These are phyloP conservation scores for Sphaerophoria rueppellii DNA, from an alignment of 2,888 invertebrate genomes.

Conservation along the genomic window DNA sequence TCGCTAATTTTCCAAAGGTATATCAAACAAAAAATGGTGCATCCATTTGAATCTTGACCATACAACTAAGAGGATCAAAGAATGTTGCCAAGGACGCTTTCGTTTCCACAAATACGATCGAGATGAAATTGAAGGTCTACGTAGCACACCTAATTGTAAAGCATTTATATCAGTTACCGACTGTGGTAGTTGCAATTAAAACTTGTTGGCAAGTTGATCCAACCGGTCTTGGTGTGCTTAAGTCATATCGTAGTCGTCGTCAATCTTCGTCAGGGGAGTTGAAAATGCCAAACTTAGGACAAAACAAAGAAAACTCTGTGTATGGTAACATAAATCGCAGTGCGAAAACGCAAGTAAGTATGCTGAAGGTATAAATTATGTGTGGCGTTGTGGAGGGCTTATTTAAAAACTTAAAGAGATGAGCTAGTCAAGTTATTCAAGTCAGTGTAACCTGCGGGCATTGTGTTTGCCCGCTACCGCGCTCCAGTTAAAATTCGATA, in stretches of 20 bases:
- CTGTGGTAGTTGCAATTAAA: slow-evolving; percentile 76
- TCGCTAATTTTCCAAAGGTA: too few species aligned
- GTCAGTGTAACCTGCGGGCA: slow-evolving; percentile 26
- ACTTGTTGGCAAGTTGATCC: slow-evolving; percentile 82
- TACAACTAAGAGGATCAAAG: too few species aligned
- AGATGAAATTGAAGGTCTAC: too few species aligned
- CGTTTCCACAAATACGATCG: too few species aligned
- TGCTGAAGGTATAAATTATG: slow-evolving; percentile 53
- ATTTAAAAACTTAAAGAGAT: slow-evolving; percentile 20
- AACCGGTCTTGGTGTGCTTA: slow-evolving; percentile 26
- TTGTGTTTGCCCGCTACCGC: slow-evolving; percentile 25
- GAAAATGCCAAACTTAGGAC: background rate
- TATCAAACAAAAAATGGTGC: too few species aligned
- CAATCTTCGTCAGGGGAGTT: background rate
- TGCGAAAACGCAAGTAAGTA: slow-evolving; percentile 65
- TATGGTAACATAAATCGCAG: slow-evolving; percentile 55
- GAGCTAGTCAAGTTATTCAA: slow-evolving; percentile 22
- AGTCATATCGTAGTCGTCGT: background rate
- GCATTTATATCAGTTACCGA: slow-evolving; percentile 71
- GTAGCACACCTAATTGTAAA: slow-evolving; percentile 44
- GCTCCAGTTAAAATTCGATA: slow-evolving; percentile 49
- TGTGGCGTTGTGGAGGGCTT: slow-evolving; percentile 1
- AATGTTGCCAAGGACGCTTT: too few species aligned
- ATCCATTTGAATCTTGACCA: too few species aligned
- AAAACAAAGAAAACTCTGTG: slow-evolving; percentile 46